Percentiles rank a stretch among this genome's conserved stretches.
Evolutionary conservation across 2,113 vertebrate genomes (phyloP).

Genomic region (Elephantulus edwardii): DNA sequence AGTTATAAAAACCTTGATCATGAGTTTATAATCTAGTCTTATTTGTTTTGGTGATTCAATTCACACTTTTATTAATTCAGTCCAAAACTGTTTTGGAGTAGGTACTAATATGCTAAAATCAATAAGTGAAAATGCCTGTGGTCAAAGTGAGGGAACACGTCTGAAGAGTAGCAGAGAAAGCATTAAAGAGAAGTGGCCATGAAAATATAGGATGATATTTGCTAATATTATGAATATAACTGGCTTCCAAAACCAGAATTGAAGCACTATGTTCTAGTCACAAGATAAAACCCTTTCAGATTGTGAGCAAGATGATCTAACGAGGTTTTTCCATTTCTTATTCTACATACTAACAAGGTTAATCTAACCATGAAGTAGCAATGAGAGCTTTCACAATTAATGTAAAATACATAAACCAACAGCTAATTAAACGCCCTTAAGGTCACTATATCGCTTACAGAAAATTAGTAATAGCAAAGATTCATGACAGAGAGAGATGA

Average conservation of each 20-base stretch:
- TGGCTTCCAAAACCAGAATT: conserved; percentile 4
- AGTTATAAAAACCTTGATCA: not conserved
- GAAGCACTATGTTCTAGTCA: not conserved
- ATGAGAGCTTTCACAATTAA: conserved; percentile 67
- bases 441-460: conserved; percentile 33
- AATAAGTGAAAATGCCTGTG: not conserved
- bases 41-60: not conserved
- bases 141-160: no score
- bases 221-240: not conserved
- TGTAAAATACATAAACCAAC: conserved; percentile 62
- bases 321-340: conserved; percentile 41
- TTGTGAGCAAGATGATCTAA: conserved; percentile 47
- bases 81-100: not conserved
- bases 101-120: not conserved
- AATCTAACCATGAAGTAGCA: conserved; percentile 47
- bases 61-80: no score
- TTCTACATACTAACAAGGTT: conserved; percentile 65
- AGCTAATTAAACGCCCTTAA: conserved; percentile 70
- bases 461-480: conserved; percentile 69
- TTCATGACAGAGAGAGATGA: conserved; percentile 51
- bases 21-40: not conserved
- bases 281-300: conserved; percentile 61
- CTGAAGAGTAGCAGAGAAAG: not conserved
- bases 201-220: not conserved
- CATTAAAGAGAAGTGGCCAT: not conserved